Percentiles rank a stretch among this genome's conserved stretches.
These are phyloP conservation scores for Puffinus mauretanicus DNA, from an alignment of 2,113 vertebrate species.

Conservation along the genomic window DNA sequence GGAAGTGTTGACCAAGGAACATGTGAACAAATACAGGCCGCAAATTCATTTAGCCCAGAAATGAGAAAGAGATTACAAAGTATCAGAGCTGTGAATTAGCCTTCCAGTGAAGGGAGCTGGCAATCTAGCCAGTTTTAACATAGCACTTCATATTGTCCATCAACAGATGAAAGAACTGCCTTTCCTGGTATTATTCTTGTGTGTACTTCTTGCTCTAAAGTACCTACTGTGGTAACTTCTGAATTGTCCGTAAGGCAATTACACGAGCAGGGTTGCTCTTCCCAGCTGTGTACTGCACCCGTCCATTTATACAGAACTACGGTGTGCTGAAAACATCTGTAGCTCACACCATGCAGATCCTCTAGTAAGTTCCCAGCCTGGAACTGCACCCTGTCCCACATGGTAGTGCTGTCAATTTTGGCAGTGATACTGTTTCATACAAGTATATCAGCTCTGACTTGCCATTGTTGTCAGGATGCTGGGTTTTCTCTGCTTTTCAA, in stretches of 20 bases:
- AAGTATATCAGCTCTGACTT: background rate
- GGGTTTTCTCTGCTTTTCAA: background rate
- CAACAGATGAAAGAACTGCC: background rate
- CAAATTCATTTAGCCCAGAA: background rate
- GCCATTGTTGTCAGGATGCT: background rate
- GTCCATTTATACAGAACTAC: background rate
- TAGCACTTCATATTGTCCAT: background rate
- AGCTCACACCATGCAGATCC: background rate
- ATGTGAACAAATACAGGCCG: background rate
- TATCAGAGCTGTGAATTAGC: background rate
- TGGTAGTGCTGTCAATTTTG: fast-evolving
- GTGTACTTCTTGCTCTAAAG: background rate
- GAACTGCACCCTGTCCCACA: background rate
- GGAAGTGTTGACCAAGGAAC: background rate
- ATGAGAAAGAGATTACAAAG: background rate
- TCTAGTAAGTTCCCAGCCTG: background rate
- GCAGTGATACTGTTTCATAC: background rate
- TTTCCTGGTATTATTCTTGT: background rate
- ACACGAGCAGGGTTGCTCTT: background rate
- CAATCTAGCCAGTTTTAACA: background rate
- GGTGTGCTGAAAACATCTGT: background rate
- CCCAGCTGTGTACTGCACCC: background rate
- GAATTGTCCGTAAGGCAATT: background rate
- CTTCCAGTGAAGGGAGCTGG: background rate
- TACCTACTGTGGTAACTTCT: background rate